A percentile compares a stretch with the other conserved stretches of the same genome.
Conservation (phyloP, 2,113 vertebrate genomes). For the Colinus virginianus region DNA sequence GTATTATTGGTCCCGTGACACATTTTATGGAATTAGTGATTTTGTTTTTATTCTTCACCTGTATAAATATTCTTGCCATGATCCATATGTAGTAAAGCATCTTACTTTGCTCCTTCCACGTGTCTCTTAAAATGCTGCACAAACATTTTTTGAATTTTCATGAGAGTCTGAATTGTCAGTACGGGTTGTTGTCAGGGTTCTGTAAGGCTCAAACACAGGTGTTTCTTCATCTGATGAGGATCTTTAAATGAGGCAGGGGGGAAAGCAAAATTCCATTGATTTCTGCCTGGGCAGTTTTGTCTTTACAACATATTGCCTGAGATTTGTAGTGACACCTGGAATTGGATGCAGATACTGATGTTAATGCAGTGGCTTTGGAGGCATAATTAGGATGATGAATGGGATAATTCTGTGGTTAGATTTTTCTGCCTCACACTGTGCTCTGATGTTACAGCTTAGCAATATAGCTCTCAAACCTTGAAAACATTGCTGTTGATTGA, state of each 20-base stretch:
- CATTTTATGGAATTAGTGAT: neutral
- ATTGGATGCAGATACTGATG: constrained; percentile 32
- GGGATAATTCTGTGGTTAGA: neutral
- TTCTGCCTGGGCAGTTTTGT: neutral
- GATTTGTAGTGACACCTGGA: neutral
- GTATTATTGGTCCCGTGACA: neutral
- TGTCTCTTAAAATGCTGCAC: neutral
- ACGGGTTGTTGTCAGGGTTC: neutral
- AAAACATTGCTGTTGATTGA: neutral
- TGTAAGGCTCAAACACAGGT: neutral
- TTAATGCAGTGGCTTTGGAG: neutral
- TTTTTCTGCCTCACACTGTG: neutral
- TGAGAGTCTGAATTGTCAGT: neutral
- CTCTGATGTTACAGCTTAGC: neutral
- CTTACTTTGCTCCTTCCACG: neutral
- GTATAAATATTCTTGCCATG: fast-evolving
- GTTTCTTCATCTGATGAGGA: neutral
- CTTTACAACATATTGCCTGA: neutral
- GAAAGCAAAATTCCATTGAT: neutral
- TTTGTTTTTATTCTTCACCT: neutral
- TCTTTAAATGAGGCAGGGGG: neutral
- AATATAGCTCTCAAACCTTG: neutral
- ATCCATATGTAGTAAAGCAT: too few species aligned
- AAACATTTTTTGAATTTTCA: fast-evolving
- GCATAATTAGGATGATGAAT: constrained; percentile 33